Percentiles rank a stretch among this genome's conserved stretches.
These are phyloP conservation scores for Telenomus remus DNA, from an alignment of 1,140 invertebrate species.

Conservation along the genomic window DNA sequence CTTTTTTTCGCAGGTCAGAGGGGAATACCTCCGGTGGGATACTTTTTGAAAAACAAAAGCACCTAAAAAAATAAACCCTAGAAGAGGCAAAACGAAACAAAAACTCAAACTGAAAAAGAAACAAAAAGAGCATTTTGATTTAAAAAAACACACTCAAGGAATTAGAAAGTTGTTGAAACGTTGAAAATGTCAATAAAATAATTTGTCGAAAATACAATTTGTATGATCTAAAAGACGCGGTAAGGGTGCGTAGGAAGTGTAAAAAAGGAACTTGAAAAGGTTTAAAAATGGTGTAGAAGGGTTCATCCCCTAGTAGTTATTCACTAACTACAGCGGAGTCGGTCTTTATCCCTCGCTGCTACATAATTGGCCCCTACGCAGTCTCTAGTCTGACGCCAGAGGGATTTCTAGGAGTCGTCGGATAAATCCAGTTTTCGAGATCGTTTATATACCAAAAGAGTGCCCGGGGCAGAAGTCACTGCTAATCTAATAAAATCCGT, in stretches of 20 bases:
- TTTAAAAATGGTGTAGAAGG: conserved; percentile 60
- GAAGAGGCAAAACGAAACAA: neutral
- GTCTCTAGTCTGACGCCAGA: conserved; percentile 67
- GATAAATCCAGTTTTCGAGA: conserved; percentile 64
- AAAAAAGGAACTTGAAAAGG: conserved; percentile 53
- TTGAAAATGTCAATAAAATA: neutral
- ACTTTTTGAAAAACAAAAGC: no score
- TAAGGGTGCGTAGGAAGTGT: conserved; percentile 53
- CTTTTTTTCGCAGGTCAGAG: no score
- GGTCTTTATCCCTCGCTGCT: conserved; percentile 55
- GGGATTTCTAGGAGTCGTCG: conserved; percentile 72
- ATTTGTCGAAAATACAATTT: neutral
- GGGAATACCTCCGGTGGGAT: no score
- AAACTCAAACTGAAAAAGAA: neutral
- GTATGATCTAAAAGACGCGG: neutral
- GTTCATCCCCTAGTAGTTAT: conserved; percentile 65
- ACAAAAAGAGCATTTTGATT: neutral
- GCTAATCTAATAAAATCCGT: conserved; percentile 70
- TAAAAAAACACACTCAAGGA: neutral
- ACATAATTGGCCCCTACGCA: conserved; percentile 70
- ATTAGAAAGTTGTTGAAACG: neutral
- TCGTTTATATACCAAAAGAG: conserved; percentile 63
- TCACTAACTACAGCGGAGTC: conserved; percentile 64
- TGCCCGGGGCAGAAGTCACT: conserved; percentile 63
- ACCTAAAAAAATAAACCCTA: no score